Evolutionary conservation across 2,797 vertebrate species (phyloP).

Genomic region (Phyllotis vaccarum): DNA sequence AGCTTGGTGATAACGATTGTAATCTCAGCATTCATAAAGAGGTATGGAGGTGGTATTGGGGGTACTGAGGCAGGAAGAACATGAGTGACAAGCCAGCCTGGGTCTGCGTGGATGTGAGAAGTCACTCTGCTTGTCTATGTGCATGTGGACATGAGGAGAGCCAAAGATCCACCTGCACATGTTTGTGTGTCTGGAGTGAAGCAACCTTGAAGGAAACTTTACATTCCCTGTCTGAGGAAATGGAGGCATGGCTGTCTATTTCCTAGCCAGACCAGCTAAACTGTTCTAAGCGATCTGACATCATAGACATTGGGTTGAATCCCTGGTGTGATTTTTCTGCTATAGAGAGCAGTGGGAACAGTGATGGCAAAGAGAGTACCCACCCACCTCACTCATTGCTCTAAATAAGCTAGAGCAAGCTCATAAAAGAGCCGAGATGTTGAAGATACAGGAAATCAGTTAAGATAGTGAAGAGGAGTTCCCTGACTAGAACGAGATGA

Average conservation of each 20-base stretch:
- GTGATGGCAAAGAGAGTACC: neutral
- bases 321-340: fast-evolving
- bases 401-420: neutral
- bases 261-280: neutral
- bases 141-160: neutral
- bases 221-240: neutral
- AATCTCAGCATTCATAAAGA: neutral
- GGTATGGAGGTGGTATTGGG: neutral
- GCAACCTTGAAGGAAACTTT: neutral
- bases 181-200: neutral
- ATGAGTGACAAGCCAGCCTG: neutral
- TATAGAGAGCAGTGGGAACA: neutral
- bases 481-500: neutral
- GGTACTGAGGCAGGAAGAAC: neutral
- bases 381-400: neutral
- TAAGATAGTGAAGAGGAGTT: neutral
- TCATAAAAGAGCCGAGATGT: neutral
- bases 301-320: neutral
- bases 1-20: neutral
- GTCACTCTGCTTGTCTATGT: neutral
- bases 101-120: neutral
- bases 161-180: neutral
- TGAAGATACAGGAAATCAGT: neutral
- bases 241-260: neutral
- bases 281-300: neutral